Percentiles rank a stretch among this genome's conserved stretches.
Conservation (phyloP, 2,113 vertebrate species). For the Mirza zaza region DNA sequence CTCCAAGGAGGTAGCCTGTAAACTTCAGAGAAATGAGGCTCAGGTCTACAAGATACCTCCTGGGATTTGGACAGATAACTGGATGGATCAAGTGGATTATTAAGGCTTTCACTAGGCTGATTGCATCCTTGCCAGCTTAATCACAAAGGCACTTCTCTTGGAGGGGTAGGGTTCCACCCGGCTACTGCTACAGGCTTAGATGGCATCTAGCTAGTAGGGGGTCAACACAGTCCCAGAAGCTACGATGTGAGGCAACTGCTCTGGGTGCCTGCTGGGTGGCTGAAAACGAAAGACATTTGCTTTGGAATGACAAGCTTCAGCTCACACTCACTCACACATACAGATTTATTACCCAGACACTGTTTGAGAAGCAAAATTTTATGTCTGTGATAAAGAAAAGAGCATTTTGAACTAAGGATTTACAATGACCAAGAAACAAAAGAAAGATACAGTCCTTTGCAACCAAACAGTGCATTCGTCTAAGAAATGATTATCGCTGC, state of each 20-base stretch:
- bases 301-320: constrained; percentile 39
- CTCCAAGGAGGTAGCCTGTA: background rate
- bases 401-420: constrained; percentile 50
- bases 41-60: constrained; percentile 19
- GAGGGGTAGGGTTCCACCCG: constrained; percentile 55
- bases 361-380: constrained; percentile 49
- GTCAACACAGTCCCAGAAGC: background rate
- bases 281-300: background rate
- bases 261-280: background rate
- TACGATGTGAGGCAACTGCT: background rate
- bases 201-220: background rate
- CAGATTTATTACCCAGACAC: constrained; percentile 51
- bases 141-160: constrained; percentile 75
- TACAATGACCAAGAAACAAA: background rate
- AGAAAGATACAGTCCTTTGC: constrained; percentile 1
- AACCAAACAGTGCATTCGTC: background rate
- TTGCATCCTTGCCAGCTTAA: constrained; percentile 82
- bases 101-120: constrained; percentile 82
- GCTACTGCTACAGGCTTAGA: constrained; percentile 43
- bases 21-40: constrained; percentile 62
- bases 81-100: constrained; percentile 80
- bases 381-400: constrained; percentile 32
- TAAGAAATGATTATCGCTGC: constrained; percentile 1
- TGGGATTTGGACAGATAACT: constrained; percentile 76
- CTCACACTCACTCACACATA: background rate